Evolutionary conservation across 2,888 invertebrate species (phyloP), one percentile per base, ranked within the genome.

Genomic region (Phortica magna): DNA sequence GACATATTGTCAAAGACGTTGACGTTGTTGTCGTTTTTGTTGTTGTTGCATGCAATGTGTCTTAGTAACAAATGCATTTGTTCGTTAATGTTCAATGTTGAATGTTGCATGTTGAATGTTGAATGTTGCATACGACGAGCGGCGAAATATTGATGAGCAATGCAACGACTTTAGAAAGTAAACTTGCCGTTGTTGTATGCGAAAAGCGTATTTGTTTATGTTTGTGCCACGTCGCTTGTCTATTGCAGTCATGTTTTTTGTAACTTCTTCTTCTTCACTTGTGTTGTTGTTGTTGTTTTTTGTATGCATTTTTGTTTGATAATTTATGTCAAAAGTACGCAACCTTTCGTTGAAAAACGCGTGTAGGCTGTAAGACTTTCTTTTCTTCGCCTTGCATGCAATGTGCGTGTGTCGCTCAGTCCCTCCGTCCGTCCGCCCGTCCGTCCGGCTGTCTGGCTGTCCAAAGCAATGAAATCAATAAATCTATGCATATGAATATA

Each of bases 1-100:
- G 70, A 71, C 70, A 71, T 71, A 53, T 71, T 71, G 70, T 71
- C 70, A 71, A 71, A 53, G 39, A 43, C 55, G 14, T 9, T 31
- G 53, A 43, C 70, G 48, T 48, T 48, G 48, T 39, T 65, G 17
- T 39, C 7, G 31, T 64, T 64, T 22, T 64, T 10, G 22, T 64
- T 64, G 19, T 64, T 31, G 19, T 64, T 64, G 7, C n/a, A 57
- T 9, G 55, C 55, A 55, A 4, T 31, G 31, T 31, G 31, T 55
- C 14, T 7, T 10, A 61, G 17, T 17, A 19, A 61, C 22, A 61
- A 61, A 61, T 61, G 19, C 22, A 19, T 19, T 22, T 19, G 10
- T 19, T 6, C 17, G 17, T 59, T 59, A 1, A 59, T 59, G 59
- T 19, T 19, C 10, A 59, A 5, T 14, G 17, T 19, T 19, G 19